These are phyloP conservation scores for Thamnophis elegans DNA, from an alignment of 2,797 vertebrate genomes.

Conservation along the genomic window DNA sequence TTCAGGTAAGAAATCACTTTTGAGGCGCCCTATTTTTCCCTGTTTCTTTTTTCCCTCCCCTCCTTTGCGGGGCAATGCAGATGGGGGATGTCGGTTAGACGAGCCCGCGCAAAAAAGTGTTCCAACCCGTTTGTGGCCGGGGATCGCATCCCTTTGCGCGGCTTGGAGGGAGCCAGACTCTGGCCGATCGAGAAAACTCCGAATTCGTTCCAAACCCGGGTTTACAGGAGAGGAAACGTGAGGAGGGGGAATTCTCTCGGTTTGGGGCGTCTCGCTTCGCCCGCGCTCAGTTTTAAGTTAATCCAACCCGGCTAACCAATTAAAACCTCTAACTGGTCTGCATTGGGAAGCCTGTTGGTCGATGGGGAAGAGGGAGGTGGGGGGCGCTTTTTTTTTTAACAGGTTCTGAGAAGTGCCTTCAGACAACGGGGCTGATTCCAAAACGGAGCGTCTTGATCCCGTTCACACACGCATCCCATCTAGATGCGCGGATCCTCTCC, in stretches of 20 bases:
- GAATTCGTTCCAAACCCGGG: neutral
- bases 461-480: neutral
- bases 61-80: too few species aligned
- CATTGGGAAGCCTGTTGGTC: neutral
- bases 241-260: neutral
- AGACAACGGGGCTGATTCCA: neutral
- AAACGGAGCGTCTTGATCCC: neutral
- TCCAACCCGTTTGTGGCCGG: too few species aligned
- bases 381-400: neutral
- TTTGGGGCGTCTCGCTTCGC: neutral
- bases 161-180: too few species aligned
- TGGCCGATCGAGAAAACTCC: neutral
- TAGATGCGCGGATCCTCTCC: neutral
- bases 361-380: too few species aligned
- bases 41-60: fast-evolving
- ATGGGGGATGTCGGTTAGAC: too few species aligned
- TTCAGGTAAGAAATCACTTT: neutral
- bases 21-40: neutral
- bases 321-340: neutral
- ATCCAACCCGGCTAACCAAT: neutral
- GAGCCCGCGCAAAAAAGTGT: too few species aligned
- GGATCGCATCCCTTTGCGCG: too few species aligned
- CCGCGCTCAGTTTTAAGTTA: neutral
- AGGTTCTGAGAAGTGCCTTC: neutral
- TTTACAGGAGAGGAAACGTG: neutral